A percentile compares a stretch with the other conserved stretches of the same genome.
Conservation (phyloP, 2,113 vertebrate species). For the Muntiacus muntjak region DNA sequence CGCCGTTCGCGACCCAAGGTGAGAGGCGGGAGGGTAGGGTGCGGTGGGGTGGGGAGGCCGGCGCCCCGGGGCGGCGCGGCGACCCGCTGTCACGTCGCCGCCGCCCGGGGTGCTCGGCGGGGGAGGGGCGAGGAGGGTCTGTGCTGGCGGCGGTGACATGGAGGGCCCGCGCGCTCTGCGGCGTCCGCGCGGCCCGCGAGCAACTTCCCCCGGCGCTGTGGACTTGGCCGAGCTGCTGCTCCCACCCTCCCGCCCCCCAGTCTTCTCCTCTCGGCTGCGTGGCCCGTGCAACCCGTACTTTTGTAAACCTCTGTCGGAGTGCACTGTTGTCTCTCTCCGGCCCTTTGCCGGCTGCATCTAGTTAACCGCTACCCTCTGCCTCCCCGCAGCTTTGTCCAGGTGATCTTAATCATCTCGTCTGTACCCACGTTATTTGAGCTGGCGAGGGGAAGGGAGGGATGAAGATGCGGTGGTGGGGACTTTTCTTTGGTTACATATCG, state of each 20-base stretch:
- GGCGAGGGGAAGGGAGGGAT: background rate
- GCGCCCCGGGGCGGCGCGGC: background rate
- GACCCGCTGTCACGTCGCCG: slow-evolving; percentile 53
- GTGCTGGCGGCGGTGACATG: background rate
- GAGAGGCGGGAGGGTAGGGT: slow-evolving; percentile 20
- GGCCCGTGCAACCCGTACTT: background rate
- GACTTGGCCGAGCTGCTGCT: background rate
- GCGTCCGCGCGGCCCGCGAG: background rate
- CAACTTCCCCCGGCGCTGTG: slow-evolving; percentile 31
- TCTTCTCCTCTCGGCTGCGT: background rate
- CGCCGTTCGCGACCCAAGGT: slow-evolving; percentile 80
- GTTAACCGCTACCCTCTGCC: background rate
- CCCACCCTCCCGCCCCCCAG: fast-evolving
- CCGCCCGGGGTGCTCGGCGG: slow-evolving; percentile 24
- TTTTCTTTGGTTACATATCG: slow-evolving; percentile 27
- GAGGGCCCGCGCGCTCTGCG: slow-evolving; percentile 8
- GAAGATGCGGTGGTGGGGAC: slow-evolving; percentile 16
- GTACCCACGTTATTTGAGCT: background rate
- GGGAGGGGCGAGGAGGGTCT: slow-evolving; percentile 42
- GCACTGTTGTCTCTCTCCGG: background rate
- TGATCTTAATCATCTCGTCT: background rate
- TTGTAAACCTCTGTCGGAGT: background rate
- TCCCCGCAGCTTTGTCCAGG: slow-evolving; percentile 47
- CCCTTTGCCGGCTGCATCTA: background rate
- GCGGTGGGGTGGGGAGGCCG: background rate